Evolutionary conservation across 2,113 vertebrate species (phyloP), one percentile per base, ranked within the genome.

Genomic region (Centrocercus urophasianus): DNA sequence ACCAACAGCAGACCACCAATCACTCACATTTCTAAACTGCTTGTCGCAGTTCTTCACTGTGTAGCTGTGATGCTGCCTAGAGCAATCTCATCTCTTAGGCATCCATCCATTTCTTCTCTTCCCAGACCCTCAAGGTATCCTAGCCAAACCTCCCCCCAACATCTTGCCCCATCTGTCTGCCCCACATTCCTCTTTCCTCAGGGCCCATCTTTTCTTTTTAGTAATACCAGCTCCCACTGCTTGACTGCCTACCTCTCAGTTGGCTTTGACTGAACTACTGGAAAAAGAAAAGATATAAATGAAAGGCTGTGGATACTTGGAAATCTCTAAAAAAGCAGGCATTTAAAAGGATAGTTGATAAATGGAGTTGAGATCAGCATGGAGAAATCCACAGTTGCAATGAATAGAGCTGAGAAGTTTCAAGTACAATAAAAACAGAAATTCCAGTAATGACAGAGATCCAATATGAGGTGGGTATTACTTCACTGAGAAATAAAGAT

Each of bases 31-130:
- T 65, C 70, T 67, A 10, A 86, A 47, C 52, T 65, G 84, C 87
- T 81, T 92, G 94, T 95, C 28, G 0, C 89, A 65, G 38, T 1
- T n/a, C 91, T 85, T 75, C 70, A 5, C 47, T 25, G 25, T 6
- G 34, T 10, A 38, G 74, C 66, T 5, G 45, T 91, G 94, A 87
- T 79, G 94, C 91, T 96, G 96, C 91, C 93, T 91, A 28, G 19
- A 93, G 48, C 66, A 79, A 96, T 95, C 87, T 85, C 87, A 85
- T 96, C 91, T 93, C 70, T 30, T 2, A 54, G 69, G 93, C 89
- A 65, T 77, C 70, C 84, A 52, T 57, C 81, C 84, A 78, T 78
- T 72, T 28, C 65, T 78, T 74, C 81, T 76, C 66, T 18, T 22
- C 38, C 32, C 66, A 87, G 70, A 82, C 84, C 87, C 91, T 79